These are phyloP conservation scores for Condylostylus longicornis DNA, from an alignment of 1,140 invertebrate species.

Conservation along the genomic window DNA sequence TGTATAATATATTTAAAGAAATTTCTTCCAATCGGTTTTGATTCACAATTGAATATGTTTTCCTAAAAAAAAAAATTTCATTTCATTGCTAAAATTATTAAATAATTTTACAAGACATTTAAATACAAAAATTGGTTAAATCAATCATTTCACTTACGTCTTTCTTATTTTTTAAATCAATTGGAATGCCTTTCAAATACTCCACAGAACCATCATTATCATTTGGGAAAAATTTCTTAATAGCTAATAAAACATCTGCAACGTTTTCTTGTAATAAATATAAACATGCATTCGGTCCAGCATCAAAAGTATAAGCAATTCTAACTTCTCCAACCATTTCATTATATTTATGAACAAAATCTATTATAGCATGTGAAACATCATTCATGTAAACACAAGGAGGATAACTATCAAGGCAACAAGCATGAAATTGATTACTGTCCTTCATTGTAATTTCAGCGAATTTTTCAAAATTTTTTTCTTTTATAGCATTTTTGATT, in stretches of 20 bases:
- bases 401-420: conserved; percentile 88
- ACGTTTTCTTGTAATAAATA: conserved; percentile 71
- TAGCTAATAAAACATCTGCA: conserved; percentile 42
- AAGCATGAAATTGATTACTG: conserved; percentile 94
- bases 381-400: conserved; percentile 88
- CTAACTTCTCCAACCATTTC: conserved; percentile 40
- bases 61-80: conserved; percentile 4
- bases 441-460: conserved; percentile 93
- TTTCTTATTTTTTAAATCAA: too few species aligned
- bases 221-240: conserved; percentile 60
- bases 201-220: conserved; percentile 30
- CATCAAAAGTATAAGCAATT: conserved; percentile 93
- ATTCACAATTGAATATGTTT: conserved; percentile 5
- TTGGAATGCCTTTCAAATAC: conserved; percentile 42
- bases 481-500: conserved; percentile 48
- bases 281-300: conserved; percentile 89
- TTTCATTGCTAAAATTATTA: not conserved
- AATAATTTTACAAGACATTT: not conserved
- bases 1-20: conserved; percentile 70
- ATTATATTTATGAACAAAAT: conserved; percentile 76
- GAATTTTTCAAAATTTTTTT: conserved; percentile 73
- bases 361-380: conserved; percentile 60
- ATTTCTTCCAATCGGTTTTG: conserved; percentile 34
- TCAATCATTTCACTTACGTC: not conserved
- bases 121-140: conserved; percentile 1